Evolutionary conservation across 2,113 vertebrate species (phyloP).

Genomic region (Onychorhynchus coronatus): DNA sequence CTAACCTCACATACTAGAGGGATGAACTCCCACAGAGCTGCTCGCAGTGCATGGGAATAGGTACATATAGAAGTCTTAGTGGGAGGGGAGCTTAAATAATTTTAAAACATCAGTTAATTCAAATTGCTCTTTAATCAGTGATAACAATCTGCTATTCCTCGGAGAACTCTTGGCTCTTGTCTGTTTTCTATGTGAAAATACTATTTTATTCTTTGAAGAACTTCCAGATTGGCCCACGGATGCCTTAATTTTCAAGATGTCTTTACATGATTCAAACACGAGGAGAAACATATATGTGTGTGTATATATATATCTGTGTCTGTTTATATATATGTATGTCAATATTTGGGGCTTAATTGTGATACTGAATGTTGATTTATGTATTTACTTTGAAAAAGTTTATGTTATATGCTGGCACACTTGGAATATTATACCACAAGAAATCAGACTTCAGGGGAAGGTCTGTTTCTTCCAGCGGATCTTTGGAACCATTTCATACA

Average conservation of each 20-base stretch:
- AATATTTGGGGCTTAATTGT: not conserved
- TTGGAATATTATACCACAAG: not conserved
- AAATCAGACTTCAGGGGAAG: not conserved
- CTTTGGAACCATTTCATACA: not conserved
- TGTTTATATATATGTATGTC: not conserved
- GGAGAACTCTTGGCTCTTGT: slow-evolving; percentile 11
- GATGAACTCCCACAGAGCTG: not conserved
- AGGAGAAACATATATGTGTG: not conserved
- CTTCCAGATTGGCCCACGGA: slow-evolving; percentile 2
- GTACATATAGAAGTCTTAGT: not conserved
- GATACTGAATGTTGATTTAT: not conserved
- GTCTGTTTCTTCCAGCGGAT: not conserved
- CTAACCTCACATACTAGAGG: not conserved
- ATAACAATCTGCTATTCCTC: slow-evolving; percentile 19
- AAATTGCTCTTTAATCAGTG: not conserved
- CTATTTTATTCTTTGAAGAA: not conserved
- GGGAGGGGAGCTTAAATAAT: not conserved
- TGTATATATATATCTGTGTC: accelerated
- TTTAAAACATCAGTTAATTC: not conserved
- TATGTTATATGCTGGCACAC: not conserved
- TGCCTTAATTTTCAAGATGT: not conserved
- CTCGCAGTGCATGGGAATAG: not conserved
- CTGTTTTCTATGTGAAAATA: not conserved
- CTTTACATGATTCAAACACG: not conserved
- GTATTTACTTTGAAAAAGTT: not conserved